Percentiles rank a stretch among this genome's conserved stretches.
Evolutionary conservation across 2,113 vertebrate species (phyloP).

Genomic region (Montifringilla adamsi): DNA sequence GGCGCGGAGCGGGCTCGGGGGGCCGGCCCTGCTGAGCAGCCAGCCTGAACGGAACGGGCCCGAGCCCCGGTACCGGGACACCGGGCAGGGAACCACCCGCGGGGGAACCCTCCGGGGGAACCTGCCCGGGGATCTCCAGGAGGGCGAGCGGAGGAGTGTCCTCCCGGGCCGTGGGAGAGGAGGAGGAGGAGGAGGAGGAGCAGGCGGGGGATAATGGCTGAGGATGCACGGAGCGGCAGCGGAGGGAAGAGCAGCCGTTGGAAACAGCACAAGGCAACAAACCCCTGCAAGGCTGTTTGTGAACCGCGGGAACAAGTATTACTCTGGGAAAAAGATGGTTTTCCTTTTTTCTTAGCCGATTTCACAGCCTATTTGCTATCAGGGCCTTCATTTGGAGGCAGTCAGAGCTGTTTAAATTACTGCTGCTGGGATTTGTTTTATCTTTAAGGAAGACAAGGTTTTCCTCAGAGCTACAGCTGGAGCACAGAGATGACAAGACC

Average conservation of each 20-base stretch:
- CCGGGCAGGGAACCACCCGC: neutral
- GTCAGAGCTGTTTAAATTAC: neutral
- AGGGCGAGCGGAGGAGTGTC: neutral
- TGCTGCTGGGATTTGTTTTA: neutral
- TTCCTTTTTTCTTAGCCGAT: neutral
- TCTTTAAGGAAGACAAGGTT: neutral
- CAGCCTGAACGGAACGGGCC: neutral
- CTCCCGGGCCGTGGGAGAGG: neutral
- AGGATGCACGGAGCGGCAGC: neutral
- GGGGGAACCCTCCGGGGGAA: neutral
- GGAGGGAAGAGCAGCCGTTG: neutral
- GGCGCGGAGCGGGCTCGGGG: neutral
- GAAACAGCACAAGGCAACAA: neutral
- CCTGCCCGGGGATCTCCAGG: neutral
- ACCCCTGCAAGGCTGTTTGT: neutral
- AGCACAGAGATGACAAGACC: neutral
- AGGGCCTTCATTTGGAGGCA: neutral
- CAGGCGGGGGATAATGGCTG: neutral
- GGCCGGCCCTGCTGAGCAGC: constrained; percentile 61
- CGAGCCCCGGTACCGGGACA: neutral
- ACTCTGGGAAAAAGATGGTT: neutral
- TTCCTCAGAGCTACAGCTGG: neutral
- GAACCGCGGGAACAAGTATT: neutral
- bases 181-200: neutral
- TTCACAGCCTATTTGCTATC: constrained; percentile 17